These are phyloP conservation scores for Tuberolachnus salignus DNA, from an alignment of 2,888 invertebrate species.

Conservation along the genomic window DNA sequence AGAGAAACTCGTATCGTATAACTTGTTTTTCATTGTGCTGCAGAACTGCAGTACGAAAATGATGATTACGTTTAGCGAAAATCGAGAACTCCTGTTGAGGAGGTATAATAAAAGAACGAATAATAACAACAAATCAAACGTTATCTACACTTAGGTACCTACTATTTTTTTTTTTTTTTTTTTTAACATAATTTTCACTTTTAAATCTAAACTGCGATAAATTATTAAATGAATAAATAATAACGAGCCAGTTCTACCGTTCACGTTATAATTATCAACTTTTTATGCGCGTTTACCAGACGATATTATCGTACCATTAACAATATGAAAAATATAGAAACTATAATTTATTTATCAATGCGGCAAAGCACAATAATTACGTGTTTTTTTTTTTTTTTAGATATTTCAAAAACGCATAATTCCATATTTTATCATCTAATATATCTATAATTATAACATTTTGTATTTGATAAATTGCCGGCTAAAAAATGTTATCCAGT, in stretches of 20 bases:
- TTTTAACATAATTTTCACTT: background rate
- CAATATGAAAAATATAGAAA: background rate
- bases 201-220: background rate
- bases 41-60: background rate
- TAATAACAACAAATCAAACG: slow-evolving; percentile 15
- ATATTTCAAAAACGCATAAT: no score
- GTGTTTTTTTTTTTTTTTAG: no score
- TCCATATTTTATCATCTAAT: no score
- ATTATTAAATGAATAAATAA: background rate
- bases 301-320: background rate
- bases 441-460: no score
- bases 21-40: background rate
- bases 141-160: background rate
- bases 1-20: background rate
- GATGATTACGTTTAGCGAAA: background rate
- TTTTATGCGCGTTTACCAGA: background rate
- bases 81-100: background rate
- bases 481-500: no score
- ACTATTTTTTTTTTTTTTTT: background rate
- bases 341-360: no score
- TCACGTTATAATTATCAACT: background rate
- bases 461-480: no score
- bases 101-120: slow-evolving; percentile 9
- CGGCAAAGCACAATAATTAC: no score
- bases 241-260: background rate